Conservation (phyloP, 1,140 invertebrate genomes). For the Rhyzopertha dominica region DNA sequence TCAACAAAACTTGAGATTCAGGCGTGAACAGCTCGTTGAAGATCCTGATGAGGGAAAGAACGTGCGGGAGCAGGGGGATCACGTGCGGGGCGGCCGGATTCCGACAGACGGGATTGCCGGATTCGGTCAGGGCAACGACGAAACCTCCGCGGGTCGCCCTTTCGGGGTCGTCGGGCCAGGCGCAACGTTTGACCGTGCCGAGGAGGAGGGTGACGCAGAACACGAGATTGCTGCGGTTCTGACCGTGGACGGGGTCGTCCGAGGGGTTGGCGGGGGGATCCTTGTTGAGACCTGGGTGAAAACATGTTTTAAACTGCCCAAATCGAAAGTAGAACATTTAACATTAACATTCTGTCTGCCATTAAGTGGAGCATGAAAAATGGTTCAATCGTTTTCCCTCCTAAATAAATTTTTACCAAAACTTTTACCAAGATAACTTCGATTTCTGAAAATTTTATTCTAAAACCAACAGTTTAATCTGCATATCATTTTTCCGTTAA, state of each 20-base stretch:
- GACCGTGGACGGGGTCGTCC: conserved; percentile 56
- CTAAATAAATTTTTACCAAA: too few species aligned
- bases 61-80: conserved; percentile 68
- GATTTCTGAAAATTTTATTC: too few species aligned
- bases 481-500: too few species aligned
- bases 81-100: conserved; percentile 82
- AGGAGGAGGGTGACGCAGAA: conserved; percentile 70
- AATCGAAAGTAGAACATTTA: neutral
- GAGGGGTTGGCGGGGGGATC: conserved; percentile 53
- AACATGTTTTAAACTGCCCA: too few species aligned
- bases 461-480: too few species aligned
- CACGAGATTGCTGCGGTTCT: conserved; percentile 57
- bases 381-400: too few species aligned
- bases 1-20: conserved; percentile 55
- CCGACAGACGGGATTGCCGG: conserved; percentile 64
- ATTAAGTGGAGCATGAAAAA: too few species aligned
- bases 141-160: conserved; percentile 75
- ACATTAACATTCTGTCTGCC: too few species aligned
- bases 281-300: too few species aligned
- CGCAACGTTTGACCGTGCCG: conserved; percentile 79
- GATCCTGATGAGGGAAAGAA: conserved; percentile 67
- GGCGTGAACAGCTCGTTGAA: conserved; percentile 77
- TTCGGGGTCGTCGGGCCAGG: conserved; percentile 76
- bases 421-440: too few species aligned
- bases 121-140: conserved; percentile 65